phyloP scores from a whole-genome alignment of 2,888 invertebrate genomes.

The Leptinotarsa peninsularis region DNA sequence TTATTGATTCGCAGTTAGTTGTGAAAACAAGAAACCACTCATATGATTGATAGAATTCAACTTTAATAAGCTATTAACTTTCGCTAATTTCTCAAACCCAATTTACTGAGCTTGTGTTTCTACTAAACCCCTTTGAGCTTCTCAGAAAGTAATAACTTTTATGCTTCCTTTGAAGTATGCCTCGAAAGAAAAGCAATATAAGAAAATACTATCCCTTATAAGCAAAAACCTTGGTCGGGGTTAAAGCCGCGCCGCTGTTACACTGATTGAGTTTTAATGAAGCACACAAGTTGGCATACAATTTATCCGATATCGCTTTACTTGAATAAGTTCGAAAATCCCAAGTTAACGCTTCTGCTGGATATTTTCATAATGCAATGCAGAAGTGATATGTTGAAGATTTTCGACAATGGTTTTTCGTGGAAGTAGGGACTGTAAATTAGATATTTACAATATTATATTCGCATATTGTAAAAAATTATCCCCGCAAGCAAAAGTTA shows the following conservation, averaged over 20 bases:
- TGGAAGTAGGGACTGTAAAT: background rate
- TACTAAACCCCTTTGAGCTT: conserved; percentile 22
- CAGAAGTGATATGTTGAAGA: background rate
- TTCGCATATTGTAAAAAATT: background rate
- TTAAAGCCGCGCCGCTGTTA: conserved; percentile 17
- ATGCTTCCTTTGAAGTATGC: conserved; percentile 39
- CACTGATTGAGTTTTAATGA: conserved; percentile 39
- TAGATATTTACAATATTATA: background rate
- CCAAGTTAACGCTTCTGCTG: background rate
- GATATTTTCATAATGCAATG: background rate
- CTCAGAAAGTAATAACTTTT: conserved; percentile 35
- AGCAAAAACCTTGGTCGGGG: conserved; percentile 14
- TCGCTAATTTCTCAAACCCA: conserved; percentile 15
- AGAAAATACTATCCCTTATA: conserved; percentile 27
- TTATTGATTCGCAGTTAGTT: too few species aligned
- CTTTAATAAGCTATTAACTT: background rate
- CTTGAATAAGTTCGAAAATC: background rate
- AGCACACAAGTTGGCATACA: conserved; percentile 28
- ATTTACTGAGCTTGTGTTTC: conserved; percentile 19
- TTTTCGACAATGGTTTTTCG: background rate
- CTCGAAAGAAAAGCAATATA: conserved; percentile 35
- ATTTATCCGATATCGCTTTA: conserved; percentile 19
- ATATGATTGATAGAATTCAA: background rate
- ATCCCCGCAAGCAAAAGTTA: too few species aligned
- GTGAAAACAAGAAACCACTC: too few species aligned